These are phyloP conservation scores for Ciconia maguari DNA, from an alignment of 2,113 vertebrate species.

Conservation along the genomic window DNA sequence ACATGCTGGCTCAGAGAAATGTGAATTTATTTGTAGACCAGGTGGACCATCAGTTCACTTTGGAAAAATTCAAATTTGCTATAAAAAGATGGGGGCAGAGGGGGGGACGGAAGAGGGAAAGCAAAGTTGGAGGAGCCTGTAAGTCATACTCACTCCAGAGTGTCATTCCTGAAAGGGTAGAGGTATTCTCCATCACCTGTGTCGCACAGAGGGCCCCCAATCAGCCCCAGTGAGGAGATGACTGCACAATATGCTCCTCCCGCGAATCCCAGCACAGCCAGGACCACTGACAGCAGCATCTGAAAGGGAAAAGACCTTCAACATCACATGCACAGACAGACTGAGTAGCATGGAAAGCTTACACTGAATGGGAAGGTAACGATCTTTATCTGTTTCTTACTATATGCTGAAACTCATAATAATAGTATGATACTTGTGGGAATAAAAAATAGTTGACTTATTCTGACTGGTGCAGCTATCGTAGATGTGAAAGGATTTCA, in stretches of 20 bases:
- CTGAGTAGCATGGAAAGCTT: background rate
- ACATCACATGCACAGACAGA: background rate
- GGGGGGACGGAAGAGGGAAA: background rate
- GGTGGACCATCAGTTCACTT: background rate
- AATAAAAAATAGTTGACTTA: background rate
- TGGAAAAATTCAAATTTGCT: background rate
- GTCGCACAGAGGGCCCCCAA: constrained; percentile 60
- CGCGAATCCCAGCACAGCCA: background rate
- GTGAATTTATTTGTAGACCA: background rate
- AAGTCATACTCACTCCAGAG: constrained; percentile 45
- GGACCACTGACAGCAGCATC: constrained; percentile 61
- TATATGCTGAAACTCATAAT: background rate
- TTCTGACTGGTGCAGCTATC: background rate
- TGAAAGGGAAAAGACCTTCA: constrained; percentile 25
- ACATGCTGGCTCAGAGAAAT: background rate
- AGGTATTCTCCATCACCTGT: constrained; percentile 60
- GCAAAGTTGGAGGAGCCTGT: background rate
- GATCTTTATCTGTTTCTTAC: background rate
- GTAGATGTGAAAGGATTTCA: background rate
- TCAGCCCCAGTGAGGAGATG: constrained; percentile 64
- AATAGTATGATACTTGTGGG: background rate
- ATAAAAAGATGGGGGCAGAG: background rate
- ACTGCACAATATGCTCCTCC: constrained; percentile 45
- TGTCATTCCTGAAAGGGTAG: constrained; percentile 69
- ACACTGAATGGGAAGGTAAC: background rate